These are phyloP conservation scores for Neuroscelio doddi DNA, from an alignment of 2,888 invertebrate species.

Conservation along the genomic window DNA sequence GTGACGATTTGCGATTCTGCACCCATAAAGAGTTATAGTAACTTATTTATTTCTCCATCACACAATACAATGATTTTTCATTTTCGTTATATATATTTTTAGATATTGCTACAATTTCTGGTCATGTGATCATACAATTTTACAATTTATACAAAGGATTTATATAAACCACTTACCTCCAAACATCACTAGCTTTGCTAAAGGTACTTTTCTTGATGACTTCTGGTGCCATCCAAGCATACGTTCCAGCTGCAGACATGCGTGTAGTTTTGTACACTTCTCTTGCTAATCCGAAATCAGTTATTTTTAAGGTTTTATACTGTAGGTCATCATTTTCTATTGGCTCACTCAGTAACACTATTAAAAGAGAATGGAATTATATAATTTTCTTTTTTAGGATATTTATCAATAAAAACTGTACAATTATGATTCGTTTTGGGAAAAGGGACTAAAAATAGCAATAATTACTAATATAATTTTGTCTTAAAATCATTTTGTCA, in stretches of 20 bases:
- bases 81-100: neutral
- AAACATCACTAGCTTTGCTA: conserved; percentile 96
- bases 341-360: conserved; percentile 88
- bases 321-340: conserved; percentile 89
- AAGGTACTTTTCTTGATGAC: conserved; percentile 92
- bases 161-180: conserved; percentile 79
- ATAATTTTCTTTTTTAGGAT: conserved; percentile 1
- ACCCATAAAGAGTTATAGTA: too few relatives aligned
- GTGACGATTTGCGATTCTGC: too few relatives aligned
- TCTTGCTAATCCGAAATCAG: conserved; percentile 96
- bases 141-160: neutral
- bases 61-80: too few relatives aligned
- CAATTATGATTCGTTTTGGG: too few relatives aligned
- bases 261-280: conserved; percentile 97
- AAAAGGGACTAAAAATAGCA: too few relatives aligned
- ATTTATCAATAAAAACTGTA: neutral
- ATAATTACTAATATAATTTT: too few relatives aligned
- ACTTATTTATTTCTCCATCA: too few relatives aligned
- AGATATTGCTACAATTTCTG: neutral
- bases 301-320: conserved; percentile 95
- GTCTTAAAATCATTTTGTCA: too few relatives aligned
- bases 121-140: neutral
- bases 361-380: conserved; percentile 12
- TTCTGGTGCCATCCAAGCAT: conserved; percentile 99
- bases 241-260: conserved; percentile 98